These are phyloP conservation scores for Catharus bicknelli DNA, from an alignment of 2,113 vertebrate species.

Conservation along the genomic window DNA sequence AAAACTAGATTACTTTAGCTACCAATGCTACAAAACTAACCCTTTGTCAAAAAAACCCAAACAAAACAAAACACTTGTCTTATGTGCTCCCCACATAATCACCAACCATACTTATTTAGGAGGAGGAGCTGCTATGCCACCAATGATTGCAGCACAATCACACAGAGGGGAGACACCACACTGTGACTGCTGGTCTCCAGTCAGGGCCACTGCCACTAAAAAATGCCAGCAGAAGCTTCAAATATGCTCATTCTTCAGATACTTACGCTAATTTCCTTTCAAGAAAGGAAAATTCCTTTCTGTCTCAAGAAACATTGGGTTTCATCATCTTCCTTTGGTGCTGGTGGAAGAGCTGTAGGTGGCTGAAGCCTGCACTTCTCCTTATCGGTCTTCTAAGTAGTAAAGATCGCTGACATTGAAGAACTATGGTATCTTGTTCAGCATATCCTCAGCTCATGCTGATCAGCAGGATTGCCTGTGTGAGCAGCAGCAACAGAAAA, in stretches of 20 bases:
- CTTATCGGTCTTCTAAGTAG: neutral
- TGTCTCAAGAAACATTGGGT: neutral
- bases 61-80: neutral
- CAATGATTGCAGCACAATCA: neutral
- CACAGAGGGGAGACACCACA: neutral
- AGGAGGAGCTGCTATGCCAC: neutral
- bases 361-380: neutral
- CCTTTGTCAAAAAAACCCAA: neutral
- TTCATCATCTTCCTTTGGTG: neutral
- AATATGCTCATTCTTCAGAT: neutral
- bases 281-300: neutral
- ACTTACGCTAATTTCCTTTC: neutral
- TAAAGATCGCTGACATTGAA: neutral
- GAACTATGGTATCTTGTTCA: fast-evolving
- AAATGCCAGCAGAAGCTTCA: neutral
- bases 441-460: neutral
- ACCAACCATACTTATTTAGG: neutral
- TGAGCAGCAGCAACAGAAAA: neutral
- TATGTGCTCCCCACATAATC: neutral
- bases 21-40: neutral
- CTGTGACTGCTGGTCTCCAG: fast-evolving
- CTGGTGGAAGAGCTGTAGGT: neutral
- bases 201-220: neutral
- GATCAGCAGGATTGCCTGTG: neutral
- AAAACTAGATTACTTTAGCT: neutral